phyloP scores from a whole-genome alignment of 2,113 vertebrate species.

The Leucoraja erinaceus region DNA sequence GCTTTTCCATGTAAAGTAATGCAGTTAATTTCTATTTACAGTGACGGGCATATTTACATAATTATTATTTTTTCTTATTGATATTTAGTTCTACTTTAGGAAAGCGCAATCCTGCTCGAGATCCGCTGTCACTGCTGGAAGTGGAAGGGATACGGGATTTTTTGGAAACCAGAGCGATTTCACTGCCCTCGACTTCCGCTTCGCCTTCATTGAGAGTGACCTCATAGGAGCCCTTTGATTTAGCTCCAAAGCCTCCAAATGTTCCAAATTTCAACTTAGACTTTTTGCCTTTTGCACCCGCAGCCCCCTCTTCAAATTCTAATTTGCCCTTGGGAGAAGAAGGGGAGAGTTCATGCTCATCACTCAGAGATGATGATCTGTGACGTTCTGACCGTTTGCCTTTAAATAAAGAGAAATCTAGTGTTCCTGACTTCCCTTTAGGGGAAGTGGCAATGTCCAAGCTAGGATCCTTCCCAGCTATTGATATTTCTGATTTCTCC shows the following conservation, averaged over 20 bases:
- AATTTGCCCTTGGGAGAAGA: constrained; percentile 60
- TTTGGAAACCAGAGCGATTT: constrained; percentile 58
- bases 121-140: constrained; percentile 78
- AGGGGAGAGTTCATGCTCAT: constrained; percentile 64
- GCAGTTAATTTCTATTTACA: constrained; percentile 48
- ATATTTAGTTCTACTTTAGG: constrained; percentile 67
- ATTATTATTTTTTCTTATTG: constrained; percentile 66
- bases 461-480: constrained; percentile 46
- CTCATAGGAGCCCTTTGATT: constrained; percentile 85
- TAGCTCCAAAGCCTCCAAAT: constrained; percentile 84
- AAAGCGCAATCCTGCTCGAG: constrained; percentile 60
- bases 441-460: constrained; percentile 50
- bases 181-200: constrained; percentile 52
- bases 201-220: constrained; percentile 73
- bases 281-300: constrained; percentile 62
- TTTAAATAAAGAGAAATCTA: constrained; percentile 72
- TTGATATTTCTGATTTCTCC: constrained; percentile 49
- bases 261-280: constrained; percentile 84
- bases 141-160: constrained; percentile 74
- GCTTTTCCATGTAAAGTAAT: constrained; percentile 46
- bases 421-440: constrained; percentile 69
- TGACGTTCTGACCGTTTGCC: constrained; percentile 63
- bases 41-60: constrained; percentile 41
- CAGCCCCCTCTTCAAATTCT: constrained; percentile 58
- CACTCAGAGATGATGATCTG: constrained; percentile 75